Percentiles rank a stretch among this genome's conserved stretches.
Conservation (phyloP, 1,140 invertebrate genomes). For the Euura lappo region DNA sequence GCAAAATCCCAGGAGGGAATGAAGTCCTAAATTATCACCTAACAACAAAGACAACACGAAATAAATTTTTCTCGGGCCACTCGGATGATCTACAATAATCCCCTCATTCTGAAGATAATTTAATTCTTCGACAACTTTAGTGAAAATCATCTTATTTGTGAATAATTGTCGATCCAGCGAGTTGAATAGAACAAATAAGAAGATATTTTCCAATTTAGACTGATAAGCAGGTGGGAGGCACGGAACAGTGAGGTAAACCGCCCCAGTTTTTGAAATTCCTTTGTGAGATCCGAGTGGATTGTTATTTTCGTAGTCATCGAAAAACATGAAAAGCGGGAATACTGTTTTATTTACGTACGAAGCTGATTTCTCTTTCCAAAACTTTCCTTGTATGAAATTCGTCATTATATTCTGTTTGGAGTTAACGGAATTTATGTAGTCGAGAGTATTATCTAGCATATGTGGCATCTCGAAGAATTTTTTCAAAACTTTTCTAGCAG, state of each 20-base stretch:
- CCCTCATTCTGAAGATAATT: constrained; percentile 31
- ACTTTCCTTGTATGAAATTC: constrained; percentile 37
- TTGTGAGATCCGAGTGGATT: constrained; percentile 38
- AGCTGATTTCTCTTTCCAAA: constrained; percentile 27
- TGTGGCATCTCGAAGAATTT: constrained; percentile 24
- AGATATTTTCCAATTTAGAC: constrained; percentile 35
- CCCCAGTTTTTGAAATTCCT: constrained; percentile 32
- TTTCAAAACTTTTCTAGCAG: constrained; percentile 19
- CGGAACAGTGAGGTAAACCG: constrained; percentile 33
- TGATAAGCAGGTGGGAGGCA: constrained; percentile 30
- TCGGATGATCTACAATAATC: constrained; percentile 27
- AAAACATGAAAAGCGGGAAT: constrained; percentile 34
- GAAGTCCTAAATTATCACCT: constrained; percentile 45
- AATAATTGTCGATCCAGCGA: constrained; percentile 32
- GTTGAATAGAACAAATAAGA: constrained; percentile 34
- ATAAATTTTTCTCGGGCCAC: constrained; percentile 23
- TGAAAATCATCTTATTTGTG: constrained; percentile 31
- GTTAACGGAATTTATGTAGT: constrained; percentile 7
- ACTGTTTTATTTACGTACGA: constrained; percentile 24
- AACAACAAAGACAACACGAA: constrained; percentile 34
- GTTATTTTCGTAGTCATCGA: constrained; percentile 12
- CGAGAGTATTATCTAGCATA: constrained; percentile 13
- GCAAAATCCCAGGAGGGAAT: constrained; percentile 37
- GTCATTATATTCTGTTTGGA: constrained; percentile 18
- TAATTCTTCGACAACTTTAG: constrained; percentile 31